Evolutionary conservation across 2,888 invertebrate species (phyloP), one percentile per base, ranked within the genome.

Genomic region (Gasteruption jaculator): DNA sequence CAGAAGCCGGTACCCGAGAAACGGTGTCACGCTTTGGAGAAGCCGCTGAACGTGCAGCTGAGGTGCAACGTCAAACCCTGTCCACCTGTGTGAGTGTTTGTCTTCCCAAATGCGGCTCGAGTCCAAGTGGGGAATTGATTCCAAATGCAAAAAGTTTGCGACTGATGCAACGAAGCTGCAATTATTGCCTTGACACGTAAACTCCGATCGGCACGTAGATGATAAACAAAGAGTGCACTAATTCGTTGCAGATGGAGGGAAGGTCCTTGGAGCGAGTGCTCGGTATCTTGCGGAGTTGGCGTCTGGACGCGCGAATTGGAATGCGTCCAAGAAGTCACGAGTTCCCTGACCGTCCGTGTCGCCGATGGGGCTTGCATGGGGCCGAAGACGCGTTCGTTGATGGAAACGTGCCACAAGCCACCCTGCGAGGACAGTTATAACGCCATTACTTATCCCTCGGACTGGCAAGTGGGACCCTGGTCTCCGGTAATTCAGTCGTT

Each of bases 261-360:
- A 0, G 79, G 79, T 1, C 79, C 83, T 5, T 93, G 92, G 92
- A 80, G 83, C 4, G 77, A 82, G 1, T 93, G 93, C 58, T 84
- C 83, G 4, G 76, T 73, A 10, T 78, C 80, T 1, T 91, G 93
- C 63, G 86, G 87, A 0, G 79, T 81, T 10, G 88, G 89, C 0
- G 74, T 78, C 14, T 83, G 85, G 53, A 81, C 79, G 0, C 77
- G 91, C 21, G 79, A 82, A 12, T 74, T 88, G 3, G 81, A 81
- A 45, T 93, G 90, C 69, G 83, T 80, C 37, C 83, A 84, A 56
- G 72, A 76, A 50, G 70, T 77, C 26, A 74, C 74, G 2, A 60
- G 75, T 1, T 73, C 73, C 10, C 52, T 76, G 52, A 71, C 71
- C 15, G 65, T 81, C 57, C 73, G 77, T 53, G 79, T 85, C 2